These are phyloP conservation scores for Gonioctena quinquepunctata DNA, from an alignment of 1,140 invertebrate genomes.

Conservation along the genomic window DNA sequence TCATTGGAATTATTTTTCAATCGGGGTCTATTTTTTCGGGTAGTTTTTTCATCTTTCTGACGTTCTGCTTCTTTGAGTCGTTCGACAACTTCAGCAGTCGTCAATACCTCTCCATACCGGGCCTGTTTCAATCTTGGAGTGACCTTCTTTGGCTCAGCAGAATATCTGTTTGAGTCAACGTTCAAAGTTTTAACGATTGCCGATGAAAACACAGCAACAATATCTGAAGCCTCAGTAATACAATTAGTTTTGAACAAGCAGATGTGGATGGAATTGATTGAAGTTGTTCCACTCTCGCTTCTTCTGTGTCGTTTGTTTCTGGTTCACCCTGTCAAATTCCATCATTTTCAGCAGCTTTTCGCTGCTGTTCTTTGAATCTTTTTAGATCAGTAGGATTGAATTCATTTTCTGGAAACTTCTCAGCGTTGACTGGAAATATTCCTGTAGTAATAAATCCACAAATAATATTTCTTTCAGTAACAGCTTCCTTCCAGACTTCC, in stretches of 20 bases:
- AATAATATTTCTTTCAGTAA: conserved; percentile 19
- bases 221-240: conserved; percentile 1
- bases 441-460: conserved; percentile 24
- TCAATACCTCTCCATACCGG: neutral
- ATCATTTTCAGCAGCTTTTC: neutral
- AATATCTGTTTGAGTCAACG: neutral
- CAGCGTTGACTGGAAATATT: conserved; percentile 21
- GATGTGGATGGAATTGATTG: neutral
- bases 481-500: conserved; percentile 11
- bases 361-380: neutral
- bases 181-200: neutral
- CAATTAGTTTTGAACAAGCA: neutral
- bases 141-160: neutral
- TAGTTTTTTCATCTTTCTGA: neutral
- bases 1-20: neutral
- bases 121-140: neutral
- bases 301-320: neutral
- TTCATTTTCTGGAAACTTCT: conserved; percentile 18
- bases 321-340: neutral
- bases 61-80: conserved; percentile 3
- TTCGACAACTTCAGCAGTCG: neutral
- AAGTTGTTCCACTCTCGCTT: neutral
- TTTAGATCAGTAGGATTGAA: conserved; percentile 13
- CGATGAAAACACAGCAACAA: neutral
- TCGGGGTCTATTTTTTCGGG: neutral